Evolutionary conservation across 2,113 vertebrate species (phyloP).

Genomic region (Micronycteris hirsuta): DNA sequence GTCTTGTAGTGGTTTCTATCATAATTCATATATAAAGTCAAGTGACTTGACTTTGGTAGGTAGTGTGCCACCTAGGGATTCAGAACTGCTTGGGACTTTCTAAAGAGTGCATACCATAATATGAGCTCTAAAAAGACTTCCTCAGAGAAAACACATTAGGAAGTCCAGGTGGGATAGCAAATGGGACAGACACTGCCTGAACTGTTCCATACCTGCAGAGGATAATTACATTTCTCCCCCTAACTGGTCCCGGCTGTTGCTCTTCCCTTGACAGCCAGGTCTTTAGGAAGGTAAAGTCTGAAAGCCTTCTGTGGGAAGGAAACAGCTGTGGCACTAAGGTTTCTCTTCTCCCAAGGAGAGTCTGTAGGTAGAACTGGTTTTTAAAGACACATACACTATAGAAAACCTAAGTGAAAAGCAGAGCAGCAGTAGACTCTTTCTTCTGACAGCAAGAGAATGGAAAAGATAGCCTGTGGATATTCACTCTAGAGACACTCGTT

Average conservation of each 20-base stretch:
- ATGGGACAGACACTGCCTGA: background rate
- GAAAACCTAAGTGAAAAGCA: background rate
- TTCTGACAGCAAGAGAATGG: background rate
- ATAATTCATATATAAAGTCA: background rate
- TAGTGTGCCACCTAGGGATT: background rate
- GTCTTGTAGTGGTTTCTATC: background rate
- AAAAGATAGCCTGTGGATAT: background rate
- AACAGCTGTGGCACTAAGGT: background rate
- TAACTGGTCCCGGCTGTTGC: background rate
- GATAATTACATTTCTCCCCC: background rate
- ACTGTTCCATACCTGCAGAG: background rate
- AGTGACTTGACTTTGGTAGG: background rate
- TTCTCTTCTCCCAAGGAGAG: background rate
- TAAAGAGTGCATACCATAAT: background rate
- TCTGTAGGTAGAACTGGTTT: background rate
- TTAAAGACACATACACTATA: background rate
- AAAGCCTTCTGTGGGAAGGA: background rate
- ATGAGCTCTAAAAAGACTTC: background rate
- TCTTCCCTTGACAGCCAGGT: background rate
- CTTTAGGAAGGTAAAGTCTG: background rate
- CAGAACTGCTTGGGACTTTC: background rate
- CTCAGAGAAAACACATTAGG: background rate
- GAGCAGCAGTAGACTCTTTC: background rate
- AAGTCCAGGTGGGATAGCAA: background rate
- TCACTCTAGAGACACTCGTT: background rate